Conservation (phyloP, 2,888 invertebrate genomes). For the Bedellia somnulentella region DNA sequence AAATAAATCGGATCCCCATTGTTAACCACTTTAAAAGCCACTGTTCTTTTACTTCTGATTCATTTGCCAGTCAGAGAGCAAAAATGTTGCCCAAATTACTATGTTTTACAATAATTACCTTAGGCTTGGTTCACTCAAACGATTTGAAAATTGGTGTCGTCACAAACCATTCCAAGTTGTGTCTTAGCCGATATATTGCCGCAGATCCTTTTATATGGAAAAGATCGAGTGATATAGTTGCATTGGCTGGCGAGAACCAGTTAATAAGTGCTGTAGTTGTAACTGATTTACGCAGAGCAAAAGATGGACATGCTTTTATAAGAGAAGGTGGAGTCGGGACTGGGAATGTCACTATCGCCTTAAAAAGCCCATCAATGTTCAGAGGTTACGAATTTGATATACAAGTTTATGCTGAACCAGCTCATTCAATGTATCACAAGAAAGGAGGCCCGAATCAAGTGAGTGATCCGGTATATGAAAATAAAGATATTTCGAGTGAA, state of each 20-base stretch:
- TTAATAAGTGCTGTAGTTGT: slow-evolving; percentile 33
- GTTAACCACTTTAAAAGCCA: too few species aligned
- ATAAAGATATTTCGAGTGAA: too few species aligned
- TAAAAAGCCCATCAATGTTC: slow-evolving; percentile 35
- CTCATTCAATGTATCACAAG: slow-evolving; percentile 17
- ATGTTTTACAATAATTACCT: too few species aligned
- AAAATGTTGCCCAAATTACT: too few species aligned
- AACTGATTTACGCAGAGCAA: slow-evolving; percentile 33
- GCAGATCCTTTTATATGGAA: slow-evolving; percentile 40
- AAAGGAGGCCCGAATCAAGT: slow-evolving; percentile 22
- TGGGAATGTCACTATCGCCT: slow-evolving; percentile 28
- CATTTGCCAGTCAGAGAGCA: too few species aligned
- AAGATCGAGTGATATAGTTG: slow-evolving; percentile 27
- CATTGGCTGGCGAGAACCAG: slow-evolving; percentile 25
- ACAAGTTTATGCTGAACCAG: slow-evolving; percentile 28
- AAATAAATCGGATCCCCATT: too few species aligned
- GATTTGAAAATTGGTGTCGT: too few species aligned
- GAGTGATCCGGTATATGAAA: too few species aligned
- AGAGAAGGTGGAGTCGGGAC: slow-evolving; percentile 34
- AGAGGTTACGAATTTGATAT: slow-evolving; percentile 39
- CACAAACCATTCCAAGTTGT: too few species aligned
- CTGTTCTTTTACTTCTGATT: too few species aligned
- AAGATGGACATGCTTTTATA: slow-evolving; percentile 31
- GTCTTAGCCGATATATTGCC: too few species aligned
- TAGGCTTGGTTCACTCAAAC: too few species aligned